Percentiles rank a stretch among this genome's conserved stretches.
Conservation (phyloP, 2,888 invertebrate genomes). For the Leptinotarsa juncta region DNA sequence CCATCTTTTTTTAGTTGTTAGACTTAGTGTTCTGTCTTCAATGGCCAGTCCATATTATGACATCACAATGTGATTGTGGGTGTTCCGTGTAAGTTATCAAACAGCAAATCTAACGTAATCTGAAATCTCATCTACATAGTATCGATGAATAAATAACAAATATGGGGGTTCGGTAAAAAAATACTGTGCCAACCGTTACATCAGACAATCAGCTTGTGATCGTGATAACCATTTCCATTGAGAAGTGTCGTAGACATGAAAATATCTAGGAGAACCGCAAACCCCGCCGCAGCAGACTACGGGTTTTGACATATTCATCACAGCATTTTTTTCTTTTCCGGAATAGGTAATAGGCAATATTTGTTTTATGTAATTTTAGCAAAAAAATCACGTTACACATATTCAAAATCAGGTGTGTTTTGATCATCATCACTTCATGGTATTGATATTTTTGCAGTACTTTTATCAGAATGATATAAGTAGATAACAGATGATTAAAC, state of each 20-base stretch:
- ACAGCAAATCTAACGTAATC: background rate
- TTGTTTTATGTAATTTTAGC: background rate
- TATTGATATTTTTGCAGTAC: background rate
- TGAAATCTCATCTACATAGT: background rate
- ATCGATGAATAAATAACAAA: background rate
- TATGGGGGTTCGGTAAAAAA: constrained; percentile 2
- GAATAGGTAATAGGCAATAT: background rate
- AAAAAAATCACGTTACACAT: background rate
- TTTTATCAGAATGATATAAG: background rate
- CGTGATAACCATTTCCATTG: constrained; percentile 39
- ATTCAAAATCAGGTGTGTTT: background rate
- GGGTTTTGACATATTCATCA: constrained; percentile 5
- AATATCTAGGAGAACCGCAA: background rate
- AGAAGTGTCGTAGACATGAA: constrained; percentile 7
- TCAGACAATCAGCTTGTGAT: constrained; percentile 24
- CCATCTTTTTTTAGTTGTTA: too few species aligned
- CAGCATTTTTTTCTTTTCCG: background rate
- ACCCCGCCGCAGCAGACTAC: background rate
- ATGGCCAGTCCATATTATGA: too few species aligned
- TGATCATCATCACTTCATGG: background rate
- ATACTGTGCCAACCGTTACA: background rate
- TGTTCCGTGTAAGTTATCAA: background rate
- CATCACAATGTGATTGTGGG: too few species aligned
- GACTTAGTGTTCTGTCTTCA: too few species aligned
- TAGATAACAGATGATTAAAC: background rate